Base-by-base conservation (phyloP, 2,888 invertebrate species). In the Panzeria rudis region DNA sequence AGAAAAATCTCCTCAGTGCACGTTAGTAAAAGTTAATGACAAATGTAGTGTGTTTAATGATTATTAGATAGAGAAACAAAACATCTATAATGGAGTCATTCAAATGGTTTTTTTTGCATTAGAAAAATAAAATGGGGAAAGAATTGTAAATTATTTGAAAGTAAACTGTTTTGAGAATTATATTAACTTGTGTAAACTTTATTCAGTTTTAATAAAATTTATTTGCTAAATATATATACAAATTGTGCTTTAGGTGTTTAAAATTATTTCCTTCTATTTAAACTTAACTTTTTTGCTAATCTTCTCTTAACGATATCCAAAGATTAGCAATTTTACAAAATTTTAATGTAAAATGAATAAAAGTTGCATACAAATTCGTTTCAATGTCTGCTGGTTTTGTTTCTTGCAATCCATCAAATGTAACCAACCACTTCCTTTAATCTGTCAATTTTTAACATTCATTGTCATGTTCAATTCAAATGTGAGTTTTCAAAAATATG, bases 371-470 rank as follows among this genome's bases (percentile, higher is more conserved):
- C 25, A 56, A 68, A 66, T 41, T 20, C 15, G 59, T 61, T 73
- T 66, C 20, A 64, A 59, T 15, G 25, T 59, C 72, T 73, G 73
- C 47, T 66, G 38, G 50, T n/a, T 71, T 29, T 71, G 32, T 44
- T 61, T 61, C 68, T 62, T 54, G 44, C 62, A 69, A 69, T 82
- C 62, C 75, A 76, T 82, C 81, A 82, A 69, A 76, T 56, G 52
- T 32, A 62, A 69, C 44, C 71, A 72, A 32, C 72, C 50, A 80
- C 76, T 84, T 84, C 84, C 84, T 84, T 69, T 71, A 73, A 73
- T 68, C 84, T 85, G 84, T 85, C 84, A 85, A 81, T 85, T 69
- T 41, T 64, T 64, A 81, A 69, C 84, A 85, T 78, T 81, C 84
- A 78, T 78, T 85, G 84, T 78, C 84, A 85, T 85, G 84, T 85